Conservation (phyloP, 1,140 invertebrate species). For the Globodera rostochiensis region DNA sequence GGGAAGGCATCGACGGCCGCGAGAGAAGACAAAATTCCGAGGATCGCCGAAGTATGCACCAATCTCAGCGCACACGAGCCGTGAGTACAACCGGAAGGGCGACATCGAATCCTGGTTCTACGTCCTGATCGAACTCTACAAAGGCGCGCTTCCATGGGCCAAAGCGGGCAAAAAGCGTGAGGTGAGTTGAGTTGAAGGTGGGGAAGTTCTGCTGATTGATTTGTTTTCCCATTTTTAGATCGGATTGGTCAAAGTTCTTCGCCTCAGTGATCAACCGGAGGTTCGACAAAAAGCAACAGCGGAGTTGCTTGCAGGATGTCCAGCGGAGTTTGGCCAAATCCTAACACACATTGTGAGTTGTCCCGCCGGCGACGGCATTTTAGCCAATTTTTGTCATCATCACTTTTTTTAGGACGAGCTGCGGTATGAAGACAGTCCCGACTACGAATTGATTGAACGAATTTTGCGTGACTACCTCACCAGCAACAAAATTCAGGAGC, state of each 20-base stretch:
- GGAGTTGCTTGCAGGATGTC: no score
- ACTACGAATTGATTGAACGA: constrained; percentile 24
- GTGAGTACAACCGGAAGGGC: constrained; percentile 51
- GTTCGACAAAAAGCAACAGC: no score
- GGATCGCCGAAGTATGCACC: constrained; percentile 58
- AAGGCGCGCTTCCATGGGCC: constrained; percentile 52
- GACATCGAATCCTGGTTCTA: constrained; percentile 51
- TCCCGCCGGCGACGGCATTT: no score
- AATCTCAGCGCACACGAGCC: constrained; percentile 48
- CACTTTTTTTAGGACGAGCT: no score
- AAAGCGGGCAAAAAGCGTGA: constrained; percentile 49
- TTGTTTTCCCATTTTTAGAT: no score
- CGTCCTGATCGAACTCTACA: constrained; percentile 47
- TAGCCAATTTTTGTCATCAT: no score
- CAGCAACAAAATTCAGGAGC: constrained; percentile 44
- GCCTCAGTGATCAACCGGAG: no score
- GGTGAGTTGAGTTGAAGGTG: constrained; percentile 33
- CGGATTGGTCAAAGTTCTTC: no score
- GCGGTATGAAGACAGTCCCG: constrained; percentile 17
- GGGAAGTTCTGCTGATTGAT: constrained; percentile 27
- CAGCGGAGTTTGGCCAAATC: no score
- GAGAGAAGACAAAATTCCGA: constrained; percentile 51
- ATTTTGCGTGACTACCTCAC: constrained; percentile 38
- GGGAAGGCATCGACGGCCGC: constrained; percentile 50
- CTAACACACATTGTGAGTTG: no score